Percentiles rank a stretch among this genome's conserved stretches.
Evolutionary conservation across 2,888 invertebrate species (phyloP).

Genomic region (Phrixothrix hirtus): DNA sequence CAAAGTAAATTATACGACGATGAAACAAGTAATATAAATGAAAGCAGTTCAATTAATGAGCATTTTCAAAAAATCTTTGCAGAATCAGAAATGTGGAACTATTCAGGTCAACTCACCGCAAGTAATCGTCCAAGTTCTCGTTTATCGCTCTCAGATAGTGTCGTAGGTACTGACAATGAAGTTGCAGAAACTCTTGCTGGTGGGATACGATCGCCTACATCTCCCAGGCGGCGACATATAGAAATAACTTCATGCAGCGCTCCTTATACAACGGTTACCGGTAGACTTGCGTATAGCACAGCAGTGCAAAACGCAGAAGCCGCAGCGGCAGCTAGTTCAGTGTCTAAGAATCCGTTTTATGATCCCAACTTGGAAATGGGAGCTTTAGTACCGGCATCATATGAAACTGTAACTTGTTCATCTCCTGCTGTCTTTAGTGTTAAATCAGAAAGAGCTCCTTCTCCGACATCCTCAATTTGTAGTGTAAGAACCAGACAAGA

Average conservation of each 20-base stretch:
- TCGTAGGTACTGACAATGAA: conserved; percentile 65
- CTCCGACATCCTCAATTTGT: conserved; percentile 66
- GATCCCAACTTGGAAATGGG: conserved; percentile 55
- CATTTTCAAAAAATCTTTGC: conserved; percentile 70
- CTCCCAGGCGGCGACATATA: conserved; percentile 63
- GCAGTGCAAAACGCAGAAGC: conserved; percentile 64
- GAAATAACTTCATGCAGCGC: conserved; percentile 64
- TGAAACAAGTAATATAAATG: conserved; percentile 59
- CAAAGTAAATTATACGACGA: conserved; percentile 69
- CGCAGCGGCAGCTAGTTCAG: conserved; percentile 41
- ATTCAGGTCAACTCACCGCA: conserved; percentile 57
- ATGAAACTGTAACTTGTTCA: conserved; percentile 57
- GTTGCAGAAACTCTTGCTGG: conserved; percentile 63
- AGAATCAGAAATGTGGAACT: conserved; percentile 66
- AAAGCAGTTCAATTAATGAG: conserved; percentile 69
- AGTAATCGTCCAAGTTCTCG: conserved; percentile 66
- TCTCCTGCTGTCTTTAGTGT: conserved; percentile 61
- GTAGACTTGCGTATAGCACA: conserved; percentile 68
- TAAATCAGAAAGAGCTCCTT: conserved; percentile 61
- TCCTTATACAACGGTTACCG: conserved; percentile 68
- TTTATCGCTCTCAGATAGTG: conserved; percentile 65
- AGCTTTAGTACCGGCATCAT: conserved; percentile 58
- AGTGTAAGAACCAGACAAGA: conserved; percentile 69
- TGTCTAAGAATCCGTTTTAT: conserved; percentile 53
- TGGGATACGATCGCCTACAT: conserved; percentile 58